A percentile compares a stretch with the other conserved stretches of the same genome.
Conservation (phyloP, 2,113 vertebrate species). For the Lagopus muta region DNA sequence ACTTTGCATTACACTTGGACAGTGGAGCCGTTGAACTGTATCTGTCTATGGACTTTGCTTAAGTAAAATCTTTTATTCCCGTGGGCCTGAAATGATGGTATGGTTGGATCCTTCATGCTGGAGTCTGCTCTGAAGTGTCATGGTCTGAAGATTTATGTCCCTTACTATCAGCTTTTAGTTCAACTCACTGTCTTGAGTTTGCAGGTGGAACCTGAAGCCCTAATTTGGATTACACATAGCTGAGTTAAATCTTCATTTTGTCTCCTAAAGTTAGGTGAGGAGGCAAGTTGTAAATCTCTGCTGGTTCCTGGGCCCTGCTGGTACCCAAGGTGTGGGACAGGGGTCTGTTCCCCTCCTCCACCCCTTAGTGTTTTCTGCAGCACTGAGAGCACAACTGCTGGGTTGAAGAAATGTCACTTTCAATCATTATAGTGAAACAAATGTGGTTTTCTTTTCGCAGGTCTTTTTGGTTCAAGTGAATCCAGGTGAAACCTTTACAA, state of each 20-base stretch:
- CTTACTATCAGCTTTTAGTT: background rate
- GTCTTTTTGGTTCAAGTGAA: slow-evolving; percentile 98
- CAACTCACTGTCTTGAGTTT: rapidly evolving
- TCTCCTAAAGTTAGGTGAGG: background rate
- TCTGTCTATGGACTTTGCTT: background rate
- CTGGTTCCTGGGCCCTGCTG: background rate
- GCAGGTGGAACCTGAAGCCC: background rate
- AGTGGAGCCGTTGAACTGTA: background rate
- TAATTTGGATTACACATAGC: background rate
- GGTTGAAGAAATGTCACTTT: background rate
- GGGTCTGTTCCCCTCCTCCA: background rate
- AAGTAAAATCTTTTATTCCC: background rate
- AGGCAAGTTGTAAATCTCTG: background rate
- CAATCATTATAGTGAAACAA: background rate
- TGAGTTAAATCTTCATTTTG: background rate
- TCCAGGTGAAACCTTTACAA: slow-evolving; percentile 97
- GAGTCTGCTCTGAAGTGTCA: background rate
- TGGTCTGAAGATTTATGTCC: background rate
- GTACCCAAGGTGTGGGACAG: background rate
- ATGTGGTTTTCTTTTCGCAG: slow-evolving; percentile 75
- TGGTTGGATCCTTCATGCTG: background rate
- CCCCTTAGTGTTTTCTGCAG: background rate
- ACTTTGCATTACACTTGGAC: background rate
- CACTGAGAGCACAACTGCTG: background rate
- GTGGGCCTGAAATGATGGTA: rapidly evolving